Base-by-base conservation (phyloP, 2,797 vertebrate genomes). In the Lagodon rhomboides region DNA sequence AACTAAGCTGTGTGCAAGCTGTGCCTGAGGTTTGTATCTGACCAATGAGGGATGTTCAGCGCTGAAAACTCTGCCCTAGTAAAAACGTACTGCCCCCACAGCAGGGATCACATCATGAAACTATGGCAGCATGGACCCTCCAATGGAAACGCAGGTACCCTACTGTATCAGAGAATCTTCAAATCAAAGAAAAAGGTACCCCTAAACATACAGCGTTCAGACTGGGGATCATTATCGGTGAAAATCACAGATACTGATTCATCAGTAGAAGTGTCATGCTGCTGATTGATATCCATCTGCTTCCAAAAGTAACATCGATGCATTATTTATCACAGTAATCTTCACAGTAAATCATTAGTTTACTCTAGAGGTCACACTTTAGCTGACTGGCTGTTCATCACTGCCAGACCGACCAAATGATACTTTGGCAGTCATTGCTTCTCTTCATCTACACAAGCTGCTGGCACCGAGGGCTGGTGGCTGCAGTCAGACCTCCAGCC, bases 401-500 rank as follows among this genome's bases (percentile, higher is more conserved):
- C 58, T 53, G 68, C 67, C 43, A 70, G 3, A 50, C 2, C 62
- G 68, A 76, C 41, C 41, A 3, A 8, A 20, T 18, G 25, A 59
- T 30, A 30, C 3, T 16, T 38, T 53, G 64, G 63, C 58, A 69
- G 53, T 44, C 46, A 12, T 7, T 54, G 46, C 34, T 64, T 49
- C 27, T 20, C 43, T 49, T 61, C 51, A 68, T 38, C 60, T 20
- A n/a, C 46, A 66, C 17, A 61, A 17, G 56, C 62, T 46, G 66
- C 5, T 54, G 71, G 53, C 60, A 62, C 34, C 61, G 10, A 38
- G 46, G 60, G 56, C 49, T 1, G 25, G 1, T 1, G 51, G 65
- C 65, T 63, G 67, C 81, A 75, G n/a, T n/a, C n/a, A n/a, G 25
- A 71, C 56, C 56, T 63, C 46, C 56, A 63, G 67, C 50, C 30